These are phyloP conservation scores for Megamerina dolium DNA, from an alignment of 2,888 invertebrate genomes.

Conservation along the genomic window DNA sequence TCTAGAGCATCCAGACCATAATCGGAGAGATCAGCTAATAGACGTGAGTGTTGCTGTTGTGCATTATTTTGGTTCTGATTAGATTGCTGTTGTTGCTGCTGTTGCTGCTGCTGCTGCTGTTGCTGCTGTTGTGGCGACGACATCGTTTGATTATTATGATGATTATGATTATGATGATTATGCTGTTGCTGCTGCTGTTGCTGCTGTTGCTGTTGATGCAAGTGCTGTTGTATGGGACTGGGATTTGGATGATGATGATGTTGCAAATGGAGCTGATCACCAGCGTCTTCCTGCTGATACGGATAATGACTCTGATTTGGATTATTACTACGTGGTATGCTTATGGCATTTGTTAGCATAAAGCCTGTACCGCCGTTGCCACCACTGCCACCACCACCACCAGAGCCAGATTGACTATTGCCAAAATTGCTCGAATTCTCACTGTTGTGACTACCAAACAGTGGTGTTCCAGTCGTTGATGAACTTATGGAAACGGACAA, in stretches of 20 bases:
- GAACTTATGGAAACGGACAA: background rate
- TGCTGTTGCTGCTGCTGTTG: conserved; percentile 11
- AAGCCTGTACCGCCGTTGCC: conserved; percentile 32
- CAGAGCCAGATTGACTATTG: conserved; percentile 19
- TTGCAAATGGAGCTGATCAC: too few species aligned
- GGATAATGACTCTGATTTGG: conserved; percentile 40
- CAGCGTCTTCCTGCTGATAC: conserved; percentile 27
- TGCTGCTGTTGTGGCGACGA: conserved; percentile 34
- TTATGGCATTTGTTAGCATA: conserved; percentile 46
- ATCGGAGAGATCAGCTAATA: conserved; percentile 45
- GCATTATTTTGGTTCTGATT: conserved; percentile 28
- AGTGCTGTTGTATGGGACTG: conserved; percentile 21
- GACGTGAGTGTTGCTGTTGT: conserved; percentile 30
- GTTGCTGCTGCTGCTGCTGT: conserved; percentile 26
- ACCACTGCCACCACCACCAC: conserved; percentile 19
- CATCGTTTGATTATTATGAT: conserved; percentile 17
- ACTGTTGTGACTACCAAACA: conserved; percentile 16
- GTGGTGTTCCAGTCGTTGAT: conserved; percentile 6
- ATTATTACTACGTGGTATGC: conserved; percentile 46
- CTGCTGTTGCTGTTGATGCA: conserved; percentile 12
- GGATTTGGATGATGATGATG: conserved; percentile 40
- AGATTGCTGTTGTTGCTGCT: conserved; percentile 25
- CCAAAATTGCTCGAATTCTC: conserved; percentile 11
- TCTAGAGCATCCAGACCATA: conserved; percentile 45
- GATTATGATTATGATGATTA: conserved; percentile 7